These are phyloP conservation scores for Stichopus horrens DNA, from an alignment of 53 echinoderm and acorn worm species.

Conservation along the genomic window DNA sequence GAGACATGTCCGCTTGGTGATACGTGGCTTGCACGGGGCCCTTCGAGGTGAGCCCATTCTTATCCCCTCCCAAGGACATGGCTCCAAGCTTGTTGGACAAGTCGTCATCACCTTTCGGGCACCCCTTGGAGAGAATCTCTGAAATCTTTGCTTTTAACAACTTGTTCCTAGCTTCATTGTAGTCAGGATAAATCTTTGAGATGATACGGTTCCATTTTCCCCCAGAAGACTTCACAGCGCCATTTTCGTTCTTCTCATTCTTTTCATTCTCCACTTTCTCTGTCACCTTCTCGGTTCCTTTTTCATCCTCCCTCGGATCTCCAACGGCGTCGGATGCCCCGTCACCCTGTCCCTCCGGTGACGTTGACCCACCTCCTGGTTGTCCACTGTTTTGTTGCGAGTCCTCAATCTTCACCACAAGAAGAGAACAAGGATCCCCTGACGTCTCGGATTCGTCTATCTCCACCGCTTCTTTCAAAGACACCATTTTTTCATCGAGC, in stretches of 20 bases:
- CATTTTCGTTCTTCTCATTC: not conserved
- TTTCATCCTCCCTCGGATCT: not conserved
- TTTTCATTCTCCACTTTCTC: not conserved
- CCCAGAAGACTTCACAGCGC: too few species aligned
- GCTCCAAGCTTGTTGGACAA: not conserved
- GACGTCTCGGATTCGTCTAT: not conserved
- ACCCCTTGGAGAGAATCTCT: not conserved
- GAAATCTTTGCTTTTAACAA: not conserved
- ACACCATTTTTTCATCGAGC: not conserved
- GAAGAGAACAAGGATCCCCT: not conserved
- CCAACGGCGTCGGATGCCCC: not conserved
- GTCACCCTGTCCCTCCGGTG: not conserved
- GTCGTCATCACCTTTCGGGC: not conserved
- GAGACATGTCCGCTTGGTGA: not conserved
- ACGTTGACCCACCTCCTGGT: too few species aligned
- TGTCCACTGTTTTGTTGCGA: not conserved
- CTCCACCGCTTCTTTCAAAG: not conserved
- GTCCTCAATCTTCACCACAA: not conserved
- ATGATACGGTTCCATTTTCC: not conserved
- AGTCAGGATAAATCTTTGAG: constrained; percentile 1
- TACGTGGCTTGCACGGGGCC: constrained; percentile 15
- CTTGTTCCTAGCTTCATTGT: not conserved
- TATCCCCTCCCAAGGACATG: not conserved
- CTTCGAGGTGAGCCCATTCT: not conserved
- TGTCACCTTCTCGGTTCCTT: not conserved